Conservation (phyloP, 2,888 invertebrate genomes). For the Perizoma flavofasciatum region DNA sequence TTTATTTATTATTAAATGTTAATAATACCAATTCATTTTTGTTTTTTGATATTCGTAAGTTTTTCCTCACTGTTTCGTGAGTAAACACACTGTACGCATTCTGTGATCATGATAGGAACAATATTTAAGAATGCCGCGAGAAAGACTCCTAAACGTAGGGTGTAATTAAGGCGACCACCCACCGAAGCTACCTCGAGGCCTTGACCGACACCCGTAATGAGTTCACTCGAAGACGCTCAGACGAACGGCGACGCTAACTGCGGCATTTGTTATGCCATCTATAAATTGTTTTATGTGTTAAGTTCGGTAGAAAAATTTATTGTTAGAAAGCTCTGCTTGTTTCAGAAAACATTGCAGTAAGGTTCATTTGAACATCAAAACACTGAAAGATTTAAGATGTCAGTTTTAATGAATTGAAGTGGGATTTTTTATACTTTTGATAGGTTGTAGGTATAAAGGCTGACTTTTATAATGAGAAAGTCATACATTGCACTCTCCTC, state of each 20-base stretch:
- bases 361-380: neutral
- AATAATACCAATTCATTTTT: too few relatives aligned
- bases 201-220: slow-evolving; percentile 83
- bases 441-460: too few relatives aligned
- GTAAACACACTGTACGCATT: neutral
- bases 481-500: too few relatives aligned
- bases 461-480: too few relatives aligned
- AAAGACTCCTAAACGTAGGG: slow-evolving; percentile 70
- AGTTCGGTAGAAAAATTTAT: too few relatives aligned
- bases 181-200: slow-evolving; percentile 79
- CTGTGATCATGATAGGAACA: slow-evolving; percentile 14
- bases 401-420: too few relatives aligned
- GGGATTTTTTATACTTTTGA: too few relatives aligned
- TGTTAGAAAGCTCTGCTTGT: neutral
- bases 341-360: neutral
- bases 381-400: too few relatives aligned
- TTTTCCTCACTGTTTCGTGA: too few relatives aligned
- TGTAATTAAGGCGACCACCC: slow-evolving; percentile 82
- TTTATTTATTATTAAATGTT: too few relatives aligned
- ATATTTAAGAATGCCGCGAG: slow-evolving; percentile 19
- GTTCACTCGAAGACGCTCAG: slow-evolving; percentile 59
- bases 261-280: slow-evolving; percentile 41
- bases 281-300: neutral
- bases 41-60: too few relatives aligned
- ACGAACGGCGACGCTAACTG: slow-evolving; percentile 42